Conservation (phyloP, 2,113 vertebrate genomes). For the Brienomyrus longianalis region DNA sequence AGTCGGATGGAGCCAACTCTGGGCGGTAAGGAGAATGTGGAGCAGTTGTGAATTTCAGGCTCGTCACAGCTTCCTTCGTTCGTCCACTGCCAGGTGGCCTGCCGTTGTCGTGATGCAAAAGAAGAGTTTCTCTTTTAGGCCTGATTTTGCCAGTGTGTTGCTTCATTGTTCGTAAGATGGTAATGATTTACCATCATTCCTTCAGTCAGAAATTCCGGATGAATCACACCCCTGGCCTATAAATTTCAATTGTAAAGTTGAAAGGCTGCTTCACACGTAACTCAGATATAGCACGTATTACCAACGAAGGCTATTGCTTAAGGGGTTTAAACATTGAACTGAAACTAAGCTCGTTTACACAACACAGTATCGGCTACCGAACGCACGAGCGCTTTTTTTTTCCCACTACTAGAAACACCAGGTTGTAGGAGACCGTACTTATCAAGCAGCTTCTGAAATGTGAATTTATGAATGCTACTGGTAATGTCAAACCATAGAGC, state of each 20-base stretch:
- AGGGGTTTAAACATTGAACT: not conserved
- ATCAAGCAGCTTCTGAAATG: not conserved
- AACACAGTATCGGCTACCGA: not conserved
- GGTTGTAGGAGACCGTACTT: not conserved
- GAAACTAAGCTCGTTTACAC: not conserved
- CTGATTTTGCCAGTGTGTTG: not conserved
- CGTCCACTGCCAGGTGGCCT: not conserved
- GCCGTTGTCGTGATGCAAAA: not conserved
- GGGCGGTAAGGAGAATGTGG: not conserved
- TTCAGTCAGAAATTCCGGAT: not conserved
- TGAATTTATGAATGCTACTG: not conserved
- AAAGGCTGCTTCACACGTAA: not conserved
- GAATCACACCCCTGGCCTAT: not conserved
- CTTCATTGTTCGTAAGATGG: not conserved
- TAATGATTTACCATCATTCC: not conserved
- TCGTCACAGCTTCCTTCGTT: not conserved
- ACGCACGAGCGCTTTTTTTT: not conserved
- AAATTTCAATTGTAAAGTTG: not conserved
- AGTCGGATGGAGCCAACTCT: not conserved
- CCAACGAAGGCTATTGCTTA: not conserved
- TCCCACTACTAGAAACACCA: not conserved
- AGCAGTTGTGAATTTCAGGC: not conserved
- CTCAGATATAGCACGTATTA: not conserved
- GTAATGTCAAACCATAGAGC: not conserved
- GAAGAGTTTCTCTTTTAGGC: not conserved